A percentile compares a stretch with the other conserved stretches of the same genome.
Conservation (phyloP, 2,797 vertebrate species). For the Syngnathus acus region DNA sequence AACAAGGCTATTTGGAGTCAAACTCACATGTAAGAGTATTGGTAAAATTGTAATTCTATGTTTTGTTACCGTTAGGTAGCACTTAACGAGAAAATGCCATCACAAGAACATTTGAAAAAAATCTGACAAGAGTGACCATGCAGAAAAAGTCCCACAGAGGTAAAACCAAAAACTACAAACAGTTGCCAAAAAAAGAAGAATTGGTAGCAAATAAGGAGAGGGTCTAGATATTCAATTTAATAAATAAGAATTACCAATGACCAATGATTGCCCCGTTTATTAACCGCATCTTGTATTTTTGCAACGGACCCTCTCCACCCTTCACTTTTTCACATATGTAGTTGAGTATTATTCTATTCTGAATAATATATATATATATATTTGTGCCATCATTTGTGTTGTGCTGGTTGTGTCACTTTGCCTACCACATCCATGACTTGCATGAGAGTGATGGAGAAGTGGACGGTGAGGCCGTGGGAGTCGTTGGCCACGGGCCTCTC, state of each 20-base stretch:
- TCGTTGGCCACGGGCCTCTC: conserved; percentile 94
- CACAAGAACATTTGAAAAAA: neutral
- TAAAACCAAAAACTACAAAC: no score
- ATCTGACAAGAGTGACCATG: no score
- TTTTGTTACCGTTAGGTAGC: neutral
- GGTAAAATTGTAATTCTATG: neutral
- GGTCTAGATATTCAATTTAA: no score
- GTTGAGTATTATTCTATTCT: no score
- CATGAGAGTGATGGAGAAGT: conserved; percentile 85
- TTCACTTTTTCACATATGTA: no score
- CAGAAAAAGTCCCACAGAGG: no score
- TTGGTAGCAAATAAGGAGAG: no score
- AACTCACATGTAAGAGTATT: neutral
- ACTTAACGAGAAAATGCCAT: neutral
- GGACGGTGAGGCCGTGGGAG: conserved; percentile 84
- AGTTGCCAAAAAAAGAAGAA: no score
- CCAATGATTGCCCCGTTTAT: no score
- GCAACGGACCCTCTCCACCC: no score
- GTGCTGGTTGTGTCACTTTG: neutral
- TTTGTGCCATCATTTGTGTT: neutral
- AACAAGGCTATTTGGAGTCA: neutral
- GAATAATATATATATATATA: neutral
- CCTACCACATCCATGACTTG: conserved; percentile 97
- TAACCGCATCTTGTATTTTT: no score
- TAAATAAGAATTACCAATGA: no score